Conservation (phyloP, 2,797 vertebrate genomes). For the Echeneis naucrates region DNA sequence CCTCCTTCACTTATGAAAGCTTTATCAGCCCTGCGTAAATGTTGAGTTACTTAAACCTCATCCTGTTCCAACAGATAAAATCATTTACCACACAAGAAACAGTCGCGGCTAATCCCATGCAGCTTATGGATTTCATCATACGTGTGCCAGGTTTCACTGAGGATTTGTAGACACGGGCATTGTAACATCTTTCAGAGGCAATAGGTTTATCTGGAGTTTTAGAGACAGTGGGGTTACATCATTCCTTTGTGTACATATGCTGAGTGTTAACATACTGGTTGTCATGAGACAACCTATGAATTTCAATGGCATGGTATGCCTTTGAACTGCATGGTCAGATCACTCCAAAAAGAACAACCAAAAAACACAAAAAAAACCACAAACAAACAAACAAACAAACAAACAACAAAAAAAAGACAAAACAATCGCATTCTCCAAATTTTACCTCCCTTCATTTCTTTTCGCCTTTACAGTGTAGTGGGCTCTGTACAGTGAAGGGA, state of each 20-base stretch:
- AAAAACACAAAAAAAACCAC: slow-evolving; percentile 3
- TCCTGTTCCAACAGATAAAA: slow-evolving; percentile 74
- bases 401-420: background rate
- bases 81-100: slow-evolving; percentile 73
- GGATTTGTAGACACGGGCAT: slow-evolving; percentile 72
- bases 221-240: slow-evolving; percentile 71
- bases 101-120: slow-evolving; percentile 67
- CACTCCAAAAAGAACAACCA: too few relatives aligned
- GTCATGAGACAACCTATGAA: slow-evolving; percentile 72
- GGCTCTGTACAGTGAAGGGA: slow-evolving; percentile 72
- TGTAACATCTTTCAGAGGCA: slow-evolving; percentile 55
- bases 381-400: too few relatives aligned
- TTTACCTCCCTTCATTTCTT: slow-evolving; percentile 48
- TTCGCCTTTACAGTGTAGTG: slow-evolving; percentile 68
- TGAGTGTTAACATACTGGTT: slow-evolving; percentile 58
- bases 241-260: slow-evolving; percentile 71
- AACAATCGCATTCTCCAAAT: slow-evolving; percentile 65
- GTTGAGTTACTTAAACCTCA: slow-evolving; percentile 71
- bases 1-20: slow-evolving; percentile 71
- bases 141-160: slow-evolving; percentile 50
- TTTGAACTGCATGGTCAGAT: slow-evolving; percentile 72
- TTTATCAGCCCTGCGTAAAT: slow-evolving; percentile 51
- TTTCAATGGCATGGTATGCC: slow-evolving; percentile 60
- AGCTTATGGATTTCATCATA: slow-evolving; percentile 79
- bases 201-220: slow-evolving; percentile 72